Evolutionary conservation across 2,888 invertebrate genomes (phyloP), one percentile per base, ranked within the genome.

Genomic region (Gnatocerus cornutus): DNA sequence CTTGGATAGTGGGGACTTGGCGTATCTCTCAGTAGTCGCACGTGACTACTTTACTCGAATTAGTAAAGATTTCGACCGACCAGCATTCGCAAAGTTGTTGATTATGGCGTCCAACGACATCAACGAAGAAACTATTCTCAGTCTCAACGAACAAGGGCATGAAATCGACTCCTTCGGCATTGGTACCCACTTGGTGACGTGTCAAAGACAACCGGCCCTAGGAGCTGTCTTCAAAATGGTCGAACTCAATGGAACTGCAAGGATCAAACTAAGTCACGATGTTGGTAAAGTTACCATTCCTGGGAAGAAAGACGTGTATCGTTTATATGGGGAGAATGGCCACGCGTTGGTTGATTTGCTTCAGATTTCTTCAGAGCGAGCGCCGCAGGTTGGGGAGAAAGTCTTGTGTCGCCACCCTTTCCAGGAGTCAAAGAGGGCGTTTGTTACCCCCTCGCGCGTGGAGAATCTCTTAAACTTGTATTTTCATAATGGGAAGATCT

Each of bases 31-130:
- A 4, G 93, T 93, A 69, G 87, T 94, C 71, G 92, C 97, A 0
- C 87, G 97, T 71, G 89, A 92, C 68, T 91, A 92, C 27, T 99
- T 99, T 82, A 89, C 86, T 80, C 89, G 88, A 80, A 90, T 98
- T 29, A 92, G 93, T 0, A 87, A 89, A 48, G 87, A 90, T 81
- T 94, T 92, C 81, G 87, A 92, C 69, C 84, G 96, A 73, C 91
- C 93, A 0, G 96, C 95, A 94, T 97, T 98, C 86, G 89, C 90
- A 13, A 88, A 91, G 68, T 85, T 98, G 71, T 92, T 90, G n/a
- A 98, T 99, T 76, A 96, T 99, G 66, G 99, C 98, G 0, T 98
- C 98, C 43, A 99, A 99, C 84, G 99, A 99, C 83, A 98, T 99
- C 73, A 99, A 99, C 81, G 99, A 99, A 85, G 98, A 99, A 74